These are phyloP conservation scores for Phrynocephalus forsythii DNA, from an alignment of 2,797 vertebrate genomes.

Conservation along the genomic window DNA sequence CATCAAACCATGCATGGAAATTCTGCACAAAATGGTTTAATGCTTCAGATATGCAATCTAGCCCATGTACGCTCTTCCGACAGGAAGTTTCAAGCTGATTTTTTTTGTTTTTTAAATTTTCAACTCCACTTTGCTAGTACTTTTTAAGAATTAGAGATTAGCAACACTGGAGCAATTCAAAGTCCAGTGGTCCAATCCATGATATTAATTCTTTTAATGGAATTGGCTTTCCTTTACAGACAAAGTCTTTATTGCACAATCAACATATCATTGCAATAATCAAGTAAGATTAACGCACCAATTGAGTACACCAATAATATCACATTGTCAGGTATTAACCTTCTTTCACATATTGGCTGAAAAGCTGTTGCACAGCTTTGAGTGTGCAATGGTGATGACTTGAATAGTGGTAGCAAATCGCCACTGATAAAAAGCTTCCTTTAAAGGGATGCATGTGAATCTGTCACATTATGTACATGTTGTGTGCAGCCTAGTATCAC, in stretches of 20 bases:
- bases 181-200: background rate
- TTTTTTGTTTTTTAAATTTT: conserved; percentile 22
- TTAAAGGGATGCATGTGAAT: no score
- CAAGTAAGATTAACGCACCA: no score
- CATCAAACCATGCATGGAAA: conserved; percentile 59
- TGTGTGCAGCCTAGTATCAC: no score
- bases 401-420: no score
- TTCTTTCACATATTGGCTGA: background rate
- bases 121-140: background rate
- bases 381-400: no score
- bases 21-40: conserved; percentile 55
- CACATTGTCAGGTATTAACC: no score
- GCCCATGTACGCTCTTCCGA: background rate
- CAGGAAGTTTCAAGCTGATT: conserved; percentile 35
- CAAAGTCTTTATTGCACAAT: no score
- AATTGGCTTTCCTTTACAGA: background rate
- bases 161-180: background rate
- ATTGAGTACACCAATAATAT: no score
- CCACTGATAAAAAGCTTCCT: no score
- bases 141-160: accelerated
- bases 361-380: no score
- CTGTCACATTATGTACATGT: no score
- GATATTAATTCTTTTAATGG: accelerated
- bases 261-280: no score
- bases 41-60: background rate